These are phyloP conservation scores for Antechinus stuartii DNA, from an alignment of 2,113 vertebrate species.

Conservation along the genomic window DNA sequence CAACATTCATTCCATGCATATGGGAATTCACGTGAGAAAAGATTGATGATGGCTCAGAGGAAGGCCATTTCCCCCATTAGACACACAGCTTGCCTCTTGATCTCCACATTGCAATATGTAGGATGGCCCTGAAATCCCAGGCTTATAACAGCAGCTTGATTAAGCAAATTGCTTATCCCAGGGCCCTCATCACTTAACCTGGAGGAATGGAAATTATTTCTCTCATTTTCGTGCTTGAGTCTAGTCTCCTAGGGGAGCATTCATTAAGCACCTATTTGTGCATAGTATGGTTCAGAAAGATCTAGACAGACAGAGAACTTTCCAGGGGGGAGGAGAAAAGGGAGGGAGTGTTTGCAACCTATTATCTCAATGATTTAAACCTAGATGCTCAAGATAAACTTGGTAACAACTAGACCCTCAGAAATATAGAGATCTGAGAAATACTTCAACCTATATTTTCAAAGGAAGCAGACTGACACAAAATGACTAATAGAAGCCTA, in stretches of 20 bases:
- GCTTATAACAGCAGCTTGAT: not conserved
- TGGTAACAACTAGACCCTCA: slow-evolving; percentile 1
- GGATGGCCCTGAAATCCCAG: slow-evolving; percentile 4
- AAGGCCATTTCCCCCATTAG: slow-evolving; percentile 13
- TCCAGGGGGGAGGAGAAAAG: not conserved
- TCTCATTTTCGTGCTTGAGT: not conserved
- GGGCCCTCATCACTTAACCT: slow-evolving; percentile 13
- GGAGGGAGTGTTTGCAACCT: not conserved
- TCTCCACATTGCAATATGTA: not conserved
- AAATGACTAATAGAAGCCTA: slow-evolving; percentile 60
- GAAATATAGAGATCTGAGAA: slow-evolving; percentile 48
- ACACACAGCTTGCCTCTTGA: not conserved
- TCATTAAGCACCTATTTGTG: not conserved
- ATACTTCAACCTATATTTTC: slow-evolving; percentile 34
- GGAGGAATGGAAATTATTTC: not conserved
- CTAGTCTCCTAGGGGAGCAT: not conserved
- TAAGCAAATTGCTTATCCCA: slow-evolving; percentile 6
- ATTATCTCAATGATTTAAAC: slow-evolving; percentile 10
- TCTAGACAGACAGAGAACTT: not conserved
- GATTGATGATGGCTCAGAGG: not conserved
- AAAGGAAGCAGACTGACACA: slow-evolving; percentile 70
- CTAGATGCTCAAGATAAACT: not conserved
- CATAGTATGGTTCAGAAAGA: slow-evolving; percentile 6
- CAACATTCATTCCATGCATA: not conserved
- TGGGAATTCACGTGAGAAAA: not conserved